These are phyloP conservation scores for Gryllus bimaculatus DNA, from an alignment of 1,140 invertebrate genomes.

Conservation along the genomic window DNA sequence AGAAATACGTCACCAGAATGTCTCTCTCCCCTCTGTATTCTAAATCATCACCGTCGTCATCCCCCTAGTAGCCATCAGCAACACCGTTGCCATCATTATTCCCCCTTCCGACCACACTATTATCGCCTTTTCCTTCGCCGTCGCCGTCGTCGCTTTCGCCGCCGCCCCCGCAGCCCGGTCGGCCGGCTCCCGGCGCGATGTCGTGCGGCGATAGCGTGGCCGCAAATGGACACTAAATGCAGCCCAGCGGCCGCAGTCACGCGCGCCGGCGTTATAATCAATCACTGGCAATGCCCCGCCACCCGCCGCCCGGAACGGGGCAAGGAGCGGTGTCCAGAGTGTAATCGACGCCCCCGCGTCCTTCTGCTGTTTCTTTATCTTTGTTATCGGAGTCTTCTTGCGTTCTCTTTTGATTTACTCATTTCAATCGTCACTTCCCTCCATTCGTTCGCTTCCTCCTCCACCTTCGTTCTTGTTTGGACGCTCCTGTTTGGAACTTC, in stretches of 20 bases:
- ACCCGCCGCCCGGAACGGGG: background rate
- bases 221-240: background rate
- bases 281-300: background rate
- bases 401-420: too few relatives aligned
- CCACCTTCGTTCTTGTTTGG: too few relatives aligned
- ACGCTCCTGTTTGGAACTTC: too few relatives aligned
- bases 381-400: too few relatives aligned
- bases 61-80: too few relatives aligned
- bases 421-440: too few relatives aligned
- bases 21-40: too few relatives aligned
- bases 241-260: background rate
- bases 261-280: background rate
- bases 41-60: too few relatives aligned
- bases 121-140: background rate
- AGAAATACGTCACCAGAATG: too few relatives aligned
- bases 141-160: background rate
- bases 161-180: background rate
- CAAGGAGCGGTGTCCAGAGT: background rate
- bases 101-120: background rate
- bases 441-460: too few relatives aligned
- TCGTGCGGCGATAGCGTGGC: background rate
- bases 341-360: background rate
- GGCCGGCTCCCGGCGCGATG: background rate
- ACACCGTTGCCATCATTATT: background rate
- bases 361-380: too few relatives aligned